Percentiles rank a stretch among this genome's conserved stretches.
These are phyloP conservation scores for Orchesella cincta DNA, from an alignment of 1,140 invertebrate species.

Conservation along the genomic window DNA sequence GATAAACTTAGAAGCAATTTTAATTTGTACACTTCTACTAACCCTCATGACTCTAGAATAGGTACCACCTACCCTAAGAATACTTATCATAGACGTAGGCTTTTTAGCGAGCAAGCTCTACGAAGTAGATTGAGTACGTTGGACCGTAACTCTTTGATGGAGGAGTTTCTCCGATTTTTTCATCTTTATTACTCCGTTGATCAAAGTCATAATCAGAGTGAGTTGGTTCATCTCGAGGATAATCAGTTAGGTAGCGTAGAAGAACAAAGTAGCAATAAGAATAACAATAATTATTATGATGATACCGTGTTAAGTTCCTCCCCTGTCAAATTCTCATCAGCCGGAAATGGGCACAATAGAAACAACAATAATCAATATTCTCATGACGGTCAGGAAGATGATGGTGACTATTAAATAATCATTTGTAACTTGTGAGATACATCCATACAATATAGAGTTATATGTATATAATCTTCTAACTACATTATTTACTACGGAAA, in stretches of 20 bases:
- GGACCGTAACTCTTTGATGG: constrained; percentile 7
- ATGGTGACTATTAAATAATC: constrained; percentile 6
- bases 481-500: too few species aligned
- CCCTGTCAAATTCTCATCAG: constrained; percentile 3
- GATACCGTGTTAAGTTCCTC: not conserved
- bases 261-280: constrained; percentile 3
- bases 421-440: too few species aligned
- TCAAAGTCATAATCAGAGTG: constrained; percentile 6
- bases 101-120: constrained; percentile 12
- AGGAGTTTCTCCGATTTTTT: constrained; percentile 24
- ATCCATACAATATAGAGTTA: not conserved
- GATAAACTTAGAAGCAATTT: not conserved
- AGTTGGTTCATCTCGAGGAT: not conserved
- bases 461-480: too few species aligned
- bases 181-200: not conserved
- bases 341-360: constrained; percentile 15
- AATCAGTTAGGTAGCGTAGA: not conserved
- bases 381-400: not conserved
- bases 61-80: not conserved
- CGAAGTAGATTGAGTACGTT: constrained; percentile 7
- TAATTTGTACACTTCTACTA: not conserved
- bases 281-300: not conserved
- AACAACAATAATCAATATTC: constrained; percentile 16
- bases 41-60: not conserved
- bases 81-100: constrained; percentile 21